These are phyloP conservation scores for Mactra quadrangularis DNA, from an alignment of 1,140 invertebrate genomes.

Conservation along the genomic window DNA sequence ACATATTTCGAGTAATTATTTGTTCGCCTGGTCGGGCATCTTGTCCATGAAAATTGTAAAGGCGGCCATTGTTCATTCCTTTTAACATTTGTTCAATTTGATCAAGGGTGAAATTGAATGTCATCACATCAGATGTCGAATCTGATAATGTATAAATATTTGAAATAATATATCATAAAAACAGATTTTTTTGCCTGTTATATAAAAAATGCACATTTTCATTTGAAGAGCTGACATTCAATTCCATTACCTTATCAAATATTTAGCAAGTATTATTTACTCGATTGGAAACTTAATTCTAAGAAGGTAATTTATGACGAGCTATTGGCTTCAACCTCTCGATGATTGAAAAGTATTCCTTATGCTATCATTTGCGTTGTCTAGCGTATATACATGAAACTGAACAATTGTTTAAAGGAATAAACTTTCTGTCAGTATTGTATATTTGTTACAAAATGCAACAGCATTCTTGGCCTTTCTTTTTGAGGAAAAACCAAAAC, in stretches of 20 bases:
- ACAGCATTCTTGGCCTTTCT: too few species aligned
- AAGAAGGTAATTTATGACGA: too few species aligned
- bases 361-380: too few species aligned
- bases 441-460: too few species aligned
- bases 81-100: conserved; percentile 11
- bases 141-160: background rate
- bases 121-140: background rate
- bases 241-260: background rate
- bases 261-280: background rate
- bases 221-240: background rate
- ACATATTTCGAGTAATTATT: too few species aligned
- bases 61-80: background rate
- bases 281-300: background rate
- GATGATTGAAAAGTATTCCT: too few species aligned
- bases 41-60: conserved; percentile 9
- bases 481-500: too few species aligned
- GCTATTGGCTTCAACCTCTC: too few species aligned
- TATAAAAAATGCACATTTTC: background rate
- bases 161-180: background rate
- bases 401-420: too few species aligned
- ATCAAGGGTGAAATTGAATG: background rate
- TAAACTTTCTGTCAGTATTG: too few species aligned
- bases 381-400: too few species aligned
- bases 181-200: background rate
- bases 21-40: background rate